Conservation (phyloP, 53 echinoderm and acorn worm species). For the Astropecten irregularis region DNA sequence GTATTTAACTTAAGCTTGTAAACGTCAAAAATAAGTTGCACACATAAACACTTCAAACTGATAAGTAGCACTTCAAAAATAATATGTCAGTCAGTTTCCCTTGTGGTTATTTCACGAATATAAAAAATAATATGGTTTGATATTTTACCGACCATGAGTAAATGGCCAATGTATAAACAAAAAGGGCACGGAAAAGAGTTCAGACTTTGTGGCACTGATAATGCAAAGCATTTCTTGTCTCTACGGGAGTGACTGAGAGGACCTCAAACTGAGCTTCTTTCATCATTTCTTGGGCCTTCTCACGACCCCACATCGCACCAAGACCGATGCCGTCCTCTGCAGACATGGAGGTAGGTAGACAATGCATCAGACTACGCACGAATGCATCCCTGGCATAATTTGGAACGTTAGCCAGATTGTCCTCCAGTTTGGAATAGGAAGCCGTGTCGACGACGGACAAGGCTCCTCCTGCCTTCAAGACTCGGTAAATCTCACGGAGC, state of each 20-base stretch:
- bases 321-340: conserved; percentile 54
- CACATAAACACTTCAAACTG: too few relatives aligned
- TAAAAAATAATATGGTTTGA: too few relatives aligned
- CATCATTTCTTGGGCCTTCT: conserved; percentile 72
- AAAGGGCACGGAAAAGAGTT: too few relatives aligned
- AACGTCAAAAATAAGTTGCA: too few relatives aligned
- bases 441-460: conserved; percentile 62
- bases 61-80: too few relatives aligned
- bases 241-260: conserved; percentile 22
- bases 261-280: conserved; percentile 59
- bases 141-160: too few relatives aligned
- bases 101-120: too few relatives aligned
- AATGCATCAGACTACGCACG: conserved; percentile 73
- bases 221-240: neutral
- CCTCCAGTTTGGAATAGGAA: conserved; percentile 50
- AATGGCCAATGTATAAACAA: too few relatives aligned
- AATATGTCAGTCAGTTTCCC: too few relatives aligned
- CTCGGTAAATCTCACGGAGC: conserved; percentile 51
- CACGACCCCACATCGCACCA: conserved; percentile 83
- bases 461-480: conserved; percentile 63
- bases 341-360: conserved; percentile 66
- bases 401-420: conserved; percentile 32
- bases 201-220: conserved; percentile 33
- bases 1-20: too few relatives aligned
- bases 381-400: conserved; percentile 4